Conservation (phyloP, 2,113 vertebrate species). For the Mesitornis unicolor region DNA sequence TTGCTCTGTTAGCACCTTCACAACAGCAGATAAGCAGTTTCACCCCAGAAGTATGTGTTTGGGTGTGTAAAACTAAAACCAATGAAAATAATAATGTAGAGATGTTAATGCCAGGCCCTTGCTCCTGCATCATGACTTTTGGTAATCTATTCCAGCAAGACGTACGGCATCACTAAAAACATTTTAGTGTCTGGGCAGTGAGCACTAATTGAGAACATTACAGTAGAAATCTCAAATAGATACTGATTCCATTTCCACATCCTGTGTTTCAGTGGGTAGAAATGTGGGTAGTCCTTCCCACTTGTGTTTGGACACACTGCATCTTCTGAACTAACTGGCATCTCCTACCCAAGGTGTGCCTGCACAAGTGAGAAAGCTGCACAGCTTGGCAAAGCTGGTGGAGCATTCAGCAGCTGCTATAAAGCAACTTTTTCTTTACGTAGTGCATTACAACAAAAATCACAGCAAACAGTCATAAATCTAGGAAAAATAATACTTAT, state of each 20-base stretch:
- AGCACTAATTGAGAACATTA: neutral
- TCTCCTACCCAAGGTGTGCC: neutral
- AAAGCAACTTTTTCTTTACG: neutral
- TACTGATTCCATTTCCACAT: constrained; percentile 3
- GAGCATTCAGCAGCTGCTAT: neutral
- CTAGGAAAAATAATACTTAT: neutral
- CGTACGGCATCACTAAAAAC: neutral
- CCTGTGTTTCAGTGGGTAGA: neutral
- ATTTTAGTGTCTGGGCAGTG: neutral
- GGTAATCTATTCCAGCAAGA: neutral
- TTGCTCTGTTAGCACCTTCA: neutral
- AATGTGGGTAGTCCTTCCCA: neutral
- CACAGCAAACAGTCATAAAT: neutral
- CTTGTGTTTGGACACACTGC: neutral
- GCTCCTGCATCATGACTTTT: neutral
- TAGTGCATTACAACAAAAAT: neutral
- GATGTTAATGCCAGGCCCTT: neutral
- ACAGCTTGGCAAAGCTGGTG: neutral
- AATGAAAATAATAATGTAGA: neutral
- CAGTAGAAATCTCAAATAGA: neutral
- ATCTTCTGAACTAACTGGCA: neutral
- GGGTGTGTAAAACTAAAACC: neutral
- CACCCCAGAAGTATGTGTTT: neutral
- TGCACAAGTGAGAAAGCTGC: neutral
- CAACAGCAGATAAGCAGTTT: neutral